A percentile compares a stretch with the other conserved stretches of the same genome.
phyloP scores from a whole-genome alignment of 2,797 vertebrate genomes.

The Sylvia borin region DNA sequence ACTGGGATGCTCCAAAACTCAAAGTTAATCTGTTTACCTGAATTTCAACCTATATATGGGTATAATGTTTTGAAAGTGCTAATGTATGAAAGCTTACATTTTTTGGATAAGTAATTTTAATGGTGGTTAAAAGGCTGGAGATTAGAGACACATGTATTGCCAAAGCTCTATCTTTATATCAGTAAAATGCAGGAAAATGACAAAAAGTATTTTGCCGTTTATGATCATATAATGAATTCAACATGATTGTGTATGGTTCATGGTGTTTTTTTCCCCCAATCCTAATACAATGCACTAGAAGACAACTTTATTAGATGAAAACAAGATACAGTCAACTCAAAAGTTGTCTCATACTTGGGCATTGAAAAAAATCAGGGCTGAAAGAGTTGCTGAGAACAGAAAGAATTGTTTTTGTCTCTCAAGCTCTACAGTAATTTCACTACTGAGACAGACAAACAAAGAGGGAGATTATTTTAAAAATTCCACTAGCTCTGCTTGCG shows the following conservation, averaged over 20 bases:
- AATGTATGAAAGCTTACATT: background rate
- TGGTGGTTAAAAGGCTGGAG: background rate
- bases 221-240: background rate
- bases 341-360: background rate
- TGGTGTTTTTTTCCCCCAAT: background rate
- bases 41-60: background rate
- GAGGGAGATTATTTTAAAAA: background rate
- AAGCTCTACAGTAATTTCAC: background rate
- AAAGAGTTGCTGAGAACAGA: background rate
- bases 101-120: background rate
- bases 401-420: background rate
- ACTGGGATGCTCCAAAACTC: background rate
- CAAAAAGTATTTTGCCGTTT: background rate
- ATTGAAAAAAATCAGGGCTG: background rate
- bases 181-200: background rate
- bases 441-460: background rate
- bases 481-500: background rate
- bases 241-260: background rate
- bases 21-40: background rate
- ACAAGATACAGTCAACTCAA: background rate
- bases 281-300: background rate
- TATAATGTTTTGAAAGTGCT: background rate
- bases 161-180: background rate
- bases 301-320: background rate
- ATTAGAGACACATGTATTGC: accelerated